A percentile compares a stretch with the other conserved stretches of the same genome.
Evolutionary conservation across 2,113 vertebrate genomes (phyloP).

Genomic region (Etia nguti): DNA sequence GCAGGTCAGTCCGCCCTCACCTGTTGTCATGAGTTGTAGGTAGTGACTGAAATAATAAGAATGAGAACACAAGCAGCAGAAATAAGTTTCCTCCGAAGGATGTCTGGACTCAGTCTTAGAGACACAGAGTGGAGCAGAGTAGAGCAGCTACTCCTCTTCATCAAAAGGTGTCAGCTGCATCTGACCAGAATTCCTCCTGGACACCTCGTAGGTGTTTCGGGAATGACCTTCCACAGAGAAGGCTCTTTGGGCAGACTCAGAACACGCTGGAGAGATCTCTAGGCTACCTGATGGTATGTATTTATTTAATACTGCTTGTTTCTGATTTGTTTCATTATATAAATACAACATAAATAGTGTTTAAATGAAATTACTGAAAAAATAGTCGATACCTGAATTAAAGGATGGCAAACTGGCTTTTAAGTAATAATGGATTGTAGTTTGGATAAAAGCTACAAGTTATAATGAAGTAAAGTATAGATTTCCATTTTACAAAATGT

Average conservation of each 20-base stretch:
- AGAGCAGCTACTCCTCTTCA: neutral
- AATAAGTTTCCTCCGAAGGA: neutral
- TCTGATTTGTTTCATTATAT: neutral
- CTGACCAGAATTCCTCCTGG: neutral
- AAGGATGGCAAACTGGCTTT: neutral
- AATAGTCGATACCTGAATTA: neutral
- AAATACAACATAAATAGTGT: accelerated
- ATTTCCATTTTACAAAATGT: neutral
- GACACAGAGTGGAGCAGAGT: neutral
- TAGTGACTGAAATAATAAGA: neutral
- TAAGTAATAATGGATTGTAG: neutral
- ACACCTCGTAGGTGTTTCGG: neutral
- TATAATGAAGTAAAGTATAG: neutral
- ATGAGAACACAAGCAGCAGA: neutral
- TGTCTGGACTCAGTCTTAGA: neutral
- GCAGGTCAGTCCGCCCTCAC: neutral
- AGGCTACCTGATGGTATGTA: neutral
- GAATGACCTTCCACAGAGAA: neutral
- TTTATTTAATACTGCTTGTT: neutral
- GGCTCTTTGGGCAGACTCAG: neutral
- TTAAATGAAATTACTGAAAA: neutral
- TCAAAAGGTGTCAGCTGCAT: neutral
- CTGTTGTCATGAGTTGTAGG: neutral
- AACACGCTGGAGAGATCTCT: accelerated
- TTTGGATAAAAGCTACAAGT: neutral